phyloP scores from a whole-genome alignment of 2,888 invertebrate species.

The Drosophila setosimentum region DNA sequence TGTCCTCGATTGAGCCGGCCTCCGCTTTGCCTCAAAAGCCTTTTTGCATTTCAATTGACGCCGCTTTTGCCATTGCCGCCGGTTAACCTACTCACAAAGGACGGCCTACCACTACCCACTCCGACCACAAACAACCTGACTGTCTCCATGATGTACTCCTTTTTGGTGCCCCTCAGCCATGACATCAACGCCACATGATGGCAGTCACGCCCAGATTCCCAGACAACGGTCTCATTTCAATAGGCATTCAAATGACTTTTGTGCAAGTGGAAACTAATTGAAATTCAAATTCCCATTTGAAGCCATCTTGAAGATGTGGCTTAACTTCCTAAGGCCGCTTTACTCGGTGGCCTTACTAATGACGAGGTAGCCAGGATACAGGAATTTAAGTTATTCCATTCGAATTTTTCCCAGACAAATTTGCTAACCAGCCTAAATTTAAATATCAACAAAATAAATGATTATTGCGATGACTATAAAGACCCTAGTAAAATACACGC shows the following conservation, averaged over 20 bases:
- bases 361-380: slow-evolving; percentile 2
- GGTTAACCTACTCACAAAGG: slow-evolving; percentile 44
- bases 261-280: slow-evolving; percentile 65
- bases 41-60: slow-evolving; percentile 76
- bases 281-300: slow-evolving; percentile 68
- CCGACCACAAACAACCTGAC: slow-evolving; percentile 1
- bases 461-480: background rate
- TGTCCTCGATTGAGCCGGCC: slow-evolving; percentile 34
- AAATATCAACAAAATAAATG: slow-evolving; percentile 11
- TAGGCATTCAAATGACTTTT: slow-evolving; percentile 41
- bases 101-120: slow-evolving; percentile 2
- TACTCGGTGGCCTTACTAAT: slow-evolving; percentile 18
- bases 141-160: slow-evolving; percentile 35
- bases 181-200: slow-evolving; percentile 54
- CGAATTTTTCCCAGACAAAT: slow-evolving; percentile 27
- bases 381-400: slow-evolving; percentile 38
- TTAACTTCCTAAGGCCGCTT: slow-evolving; percentile 10
- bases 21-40: slow-evolving; percentile 57
- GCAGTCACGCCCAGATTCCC: slow-evolving; percentile 20
- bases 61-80: slow-evolving; percentile 27
- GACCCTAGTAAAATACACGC: background rate
- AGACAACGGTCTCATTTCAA: slow-evolving; percentile 12
- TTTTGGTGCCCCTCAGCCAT: slow-evolving; percentile 31
- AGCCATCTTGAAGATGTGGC: slow-evolving; percentile 35
- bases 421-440: slow-evolving; percentile 13